Evolutionary conservation across 92 coral and sea anemone species (phyloP), one percentile per base, ranked within the genome.

Genomic region (Porites rus): DNA sequence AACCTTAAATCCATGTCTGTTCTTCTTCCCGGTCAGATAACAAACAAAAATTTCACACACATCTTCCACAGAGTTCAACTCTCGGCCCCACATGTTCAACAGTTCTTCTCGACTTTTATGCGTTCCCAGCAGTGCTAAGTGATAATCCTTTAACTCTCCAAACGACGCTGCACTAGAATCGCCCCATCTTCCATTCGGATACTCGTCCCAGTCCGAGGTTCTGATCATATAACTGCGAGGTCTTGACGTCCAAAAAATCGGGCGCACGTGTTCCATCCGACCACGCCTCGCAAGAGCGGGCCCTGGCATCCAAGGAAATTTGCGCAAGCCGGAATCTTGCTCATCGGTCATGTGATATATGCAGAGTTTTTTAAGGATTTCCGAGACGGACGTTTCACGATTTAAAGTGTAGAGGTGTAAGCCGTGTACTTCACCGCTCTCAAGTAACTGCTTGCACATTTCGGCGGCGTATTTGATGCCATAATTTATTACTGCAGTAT

Each of bases 111-210:
- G 78, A 13, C 81, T 68, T 86, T 79, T 21, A 19, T 86, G 86
- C 38, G 87, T 94, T 10, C 94, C 98, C 14, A 89, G 74, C 61
- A 94, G 79, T 53, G 88, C 90, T 85, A 94, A 75, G 51, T 94
- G 98, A 65, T 94, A 94, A 68, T 94, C 95, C 82, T 88, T 94
- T 17, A 94, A 83, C 56, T 94, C 92, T 17, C 98, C 98, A 88
- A 94, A 94, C 10, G 98, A 94, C 8, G 98, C 98, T 3, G 98
- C 91, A 64, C 94, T 90, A 1, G 98, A 94, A 53, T 88, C 79
- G 1, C 98, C 98, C 98, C 98, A 94, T 53, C 98, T 79, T 7
- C 98, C 98, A 72, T 94, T 94, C 2, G 98, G 98, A 46, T 84
- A 79, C 80, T 94, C 98, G 17, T 94, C 98, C 98, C 98, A 94